Conservation (phyloP, 2,113 vertebrate genomes). For the Neogobius melanostomus region DNA sequence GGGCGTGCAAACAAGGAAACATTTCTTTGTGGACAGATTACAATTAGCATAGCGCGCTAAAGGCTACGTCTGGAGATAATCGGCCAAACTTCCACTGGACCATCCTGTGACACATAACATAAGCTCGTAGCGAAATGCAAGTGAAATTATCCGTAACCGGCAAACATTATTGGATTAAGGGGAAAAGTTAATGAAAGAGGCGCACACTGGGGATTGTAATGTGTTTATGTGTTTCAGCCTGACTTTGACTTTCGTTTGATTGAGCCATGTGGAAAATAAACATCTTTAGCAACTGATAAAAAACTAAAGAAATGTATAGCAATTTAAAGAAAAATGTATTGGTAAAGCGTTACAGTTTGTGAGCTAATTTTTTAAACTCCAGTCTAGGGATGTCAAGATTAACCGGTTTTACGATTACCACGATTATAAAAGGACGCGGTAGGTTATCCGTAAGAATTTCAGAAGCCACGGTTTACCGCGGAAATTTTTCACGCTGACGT, state of each 20-base stretch:
- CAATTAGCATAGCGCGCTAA: constrained; percentile 45
- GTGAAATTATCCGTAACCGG: constrained; percentile 10
- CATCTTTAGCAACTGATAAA: background rate
- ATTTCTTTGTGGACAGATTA: constrained; percentile 49
- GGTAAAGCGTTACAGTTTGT: too few species aligned
- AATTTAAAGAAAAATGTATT: too few species aligned
- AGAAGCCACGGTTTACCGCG: too few species aligned
- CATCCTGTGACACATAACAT: constrained; percentile 28
- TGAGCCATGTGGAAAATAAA: background rate
- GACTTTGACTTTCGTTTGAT: background rate
- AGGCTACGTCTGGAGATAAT: constrained; percentile 35
- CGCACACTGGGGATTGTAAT: constrained; percentile 3
- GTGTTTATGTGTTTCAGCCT: constrained; percentile 6
- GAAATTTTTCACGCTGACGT: too few species aligned
- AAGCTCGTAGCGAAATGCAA: constrained; percentile 10
- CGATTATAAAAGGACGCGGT: too few species aligned
- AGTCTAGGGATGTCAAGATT: too few species aligned
- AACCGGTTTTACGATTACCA: too few species aligned
- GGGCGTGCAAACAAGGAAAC: constrained; percentile 35
- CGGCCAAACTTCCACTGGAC: constrained; percentile 21
- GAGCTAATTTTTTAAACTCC: too few species aligned
- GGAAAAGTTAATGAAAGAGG: constrained; percentile 28
- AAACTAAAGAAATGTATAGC: too few species aligned
- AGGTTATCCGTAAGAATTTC: too few species aligned
- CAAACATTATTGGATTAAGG: constrained; percentile 42